These are phyloP conservation scores for Melitaea cinxia DNA, from an alignment of 1,140 invertebrate genomes.

Conservation along the genomic window DNA sequence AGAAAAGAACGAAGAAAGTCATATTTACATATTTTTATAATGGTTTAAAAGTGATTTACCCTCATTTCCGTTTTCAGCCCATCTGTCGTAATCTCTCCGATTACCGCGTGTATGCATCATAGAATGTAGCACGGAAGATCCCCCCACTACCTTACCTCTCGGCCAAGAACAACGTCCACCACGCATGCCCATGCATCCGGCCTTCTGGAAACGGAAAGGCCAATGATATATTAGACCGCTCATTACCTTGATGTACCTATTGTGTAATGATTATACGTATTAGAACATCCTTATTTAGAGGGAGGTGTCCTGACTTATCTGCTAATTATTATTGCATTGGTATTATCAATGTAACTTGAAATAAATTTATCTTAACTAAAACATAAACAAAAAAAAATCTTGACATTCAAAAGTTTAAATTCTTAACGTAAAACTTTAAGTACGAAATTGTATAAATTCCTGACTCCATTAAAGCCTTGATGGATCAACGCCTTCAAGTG, in stretches of 20 bases:
- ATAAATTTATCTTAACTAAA: too few species aligned
- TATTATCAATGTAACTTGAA: not conserved
- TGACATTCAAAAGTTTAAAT: too few species aligned
- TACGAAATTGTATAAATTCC: not conserved
- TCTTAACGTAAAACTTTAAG: not conserved
- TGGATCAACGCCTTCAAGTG: not conserved
- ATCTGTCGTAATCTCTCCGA: conserved; percentile 83
- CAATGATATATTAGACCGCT: conserved; percentile 17
- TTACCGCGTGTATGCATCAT: conserved; percentile 91
- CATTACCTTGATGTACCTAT: conserved; percentile 12
- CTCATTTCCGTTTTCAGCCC: conserved; percentile 84
- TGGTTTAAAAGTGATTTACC: too few species aligned
- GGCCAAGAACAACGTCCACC: conserved; percentile 83
- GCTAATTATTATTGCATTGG: not conserved
- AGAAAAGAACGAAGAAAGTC: too few species aligned
- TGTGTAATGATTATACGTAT: conserved; percentile 22
- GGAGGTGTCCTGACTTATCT: not conserved
- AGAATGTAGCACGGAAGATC: conserved; percentile 87
- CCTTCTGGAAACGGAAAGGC: conserved; percentile 42
- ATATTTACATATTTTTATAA: too few species aligned
- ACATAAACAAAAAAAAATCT: not conserved
- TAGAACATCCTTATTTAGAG: conserved; percentile 15
- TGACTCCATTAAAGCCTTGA: conserved; percentile 11
- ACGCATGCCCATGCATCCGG: conserved; percentile 58
- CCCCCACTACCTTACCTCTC: conserved; percentile 85